Conservation (phyloP, 2,888 invertebrate species). For the Drosophila maculinotata region DNA sequence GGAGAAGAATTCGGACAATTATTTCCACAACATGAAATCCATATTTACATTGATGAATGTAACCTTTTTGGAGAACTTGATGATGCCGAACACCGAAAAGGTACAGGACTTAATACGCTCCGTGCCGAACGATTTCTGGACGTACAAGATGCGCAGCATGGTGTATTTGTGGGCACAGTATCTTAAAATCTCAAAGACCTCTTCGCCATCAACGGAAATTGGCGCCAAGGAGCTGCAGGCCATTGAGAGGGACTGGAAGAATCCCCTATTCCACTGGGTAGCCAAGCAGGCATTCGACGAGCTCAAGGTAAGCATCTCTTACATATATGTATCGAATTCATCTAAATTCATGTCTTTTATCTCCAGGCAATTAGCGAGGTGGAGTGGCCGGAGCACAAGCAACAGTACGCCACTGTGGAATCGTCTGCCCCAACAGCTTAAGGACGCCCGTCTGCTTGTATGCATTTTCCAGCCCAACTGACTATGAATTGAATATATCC, state of each 20-base stretch:
- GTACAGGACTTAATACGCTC: constrained; percentile 64
- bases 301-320: constrained; percentile 50
- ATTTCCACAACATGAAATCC: constrained; percentile 63
- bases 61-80: constrained; percentile 63
- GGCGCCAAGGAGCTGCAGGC: constrained; percentile 55
- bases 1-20: constrained; percentile 63
- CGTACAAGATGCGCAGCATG: constrained; percentile 67
- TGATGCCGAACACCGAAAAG: constrained; percentile 42
- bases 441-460: constrained; percentile 17
- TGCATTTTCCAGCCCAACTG: constrained; percentile 42
- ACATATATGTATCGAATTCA: not conserved
- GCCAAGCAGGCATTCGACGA: constrained; percentile 62
- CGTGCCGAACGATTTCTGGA: constrained; percentile 62
- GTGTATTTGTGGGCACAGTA: constrained; percentile 64
- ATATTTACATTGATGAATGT: constrained; percentile 64
- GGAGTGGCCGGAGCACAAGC: constrained; percentile 67
- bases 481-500: constrained; percentile 14
- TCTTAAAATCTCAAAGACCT: constrained; percentile 44
- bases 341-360: not conserved
- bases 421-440: constrained; percentile 36
- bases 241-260: constrained; percentile 60
- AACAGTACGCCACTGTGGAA: constrained; percentile 39
- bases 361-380: constrained; percentile 65
- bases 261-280: constrained; percentile 64
- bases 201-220: constrained; percentile 37